These are phyloP conservation scores for Acanthosoma haemorrhoidale DNA, from an alignment of 2,888 invertebrate species.

Conservation along the genomic window DNA sequence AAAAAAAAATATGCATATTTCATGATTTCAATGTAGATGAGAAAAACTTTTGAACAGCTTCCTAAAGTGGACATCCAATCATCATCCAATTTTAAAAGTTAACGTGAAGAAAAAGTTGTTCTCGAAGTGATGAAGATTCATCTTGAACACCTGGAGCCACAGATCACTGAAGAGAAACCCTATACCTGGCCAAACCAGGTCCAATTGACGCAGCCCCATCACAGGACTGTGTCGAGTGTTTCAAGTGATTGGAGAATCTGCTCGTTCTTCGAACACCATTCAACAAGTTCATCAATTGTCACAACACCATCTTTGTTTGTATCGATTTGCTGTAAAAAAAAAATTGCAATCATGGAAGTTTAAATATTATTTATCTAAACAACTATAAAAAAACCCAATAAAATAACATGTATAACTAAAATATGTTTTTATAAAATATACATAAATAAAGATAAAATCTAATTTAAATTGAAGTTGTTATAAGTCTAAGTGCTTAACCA, in stretches of 20 bases:
- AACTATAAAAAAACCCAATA: no score
- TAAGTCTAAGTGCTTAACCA: no score
- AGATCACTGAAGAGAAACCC: neutral
- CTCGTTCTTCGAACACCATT: slow-evolving; percentile 71
- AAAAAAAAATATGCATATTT: neutral
- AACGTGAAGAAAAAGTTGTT: neutral
- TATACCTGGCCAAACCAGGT: neutral
- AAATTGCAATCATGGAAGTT: no score
- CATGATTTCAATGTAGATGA: neutral
- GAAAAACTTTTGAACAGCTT: no score
- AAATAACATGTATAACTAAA: no score
- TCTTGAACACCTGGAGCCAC: neutral
- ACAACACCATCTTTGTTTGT: slow-evolving; percentile 74
- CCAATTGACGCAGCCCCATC: slow-evolving; percentile 46
- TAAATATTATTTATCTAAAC: no score
- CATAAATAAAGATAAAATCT: no score
- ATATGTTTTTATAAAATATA: no score
- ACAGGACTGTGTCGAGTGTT: slow-evolving; percentile 70
- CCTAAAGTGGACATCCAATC: no score
- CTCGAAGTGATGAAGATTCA: neutral
- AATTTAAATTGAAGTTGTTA: no score
- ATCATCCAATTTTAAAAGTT: neutral
- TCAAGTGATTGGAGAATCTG: slow-evolving; percentile 63
- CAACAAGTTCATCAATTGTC: slow-evolving; percentile 71
- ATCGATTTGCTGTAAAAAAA: slow-evolving; percentile 62